Base-by-base conservation (phyloP, 2,797 vertebrate genomes). In the Chaunax sp. region DNA sequence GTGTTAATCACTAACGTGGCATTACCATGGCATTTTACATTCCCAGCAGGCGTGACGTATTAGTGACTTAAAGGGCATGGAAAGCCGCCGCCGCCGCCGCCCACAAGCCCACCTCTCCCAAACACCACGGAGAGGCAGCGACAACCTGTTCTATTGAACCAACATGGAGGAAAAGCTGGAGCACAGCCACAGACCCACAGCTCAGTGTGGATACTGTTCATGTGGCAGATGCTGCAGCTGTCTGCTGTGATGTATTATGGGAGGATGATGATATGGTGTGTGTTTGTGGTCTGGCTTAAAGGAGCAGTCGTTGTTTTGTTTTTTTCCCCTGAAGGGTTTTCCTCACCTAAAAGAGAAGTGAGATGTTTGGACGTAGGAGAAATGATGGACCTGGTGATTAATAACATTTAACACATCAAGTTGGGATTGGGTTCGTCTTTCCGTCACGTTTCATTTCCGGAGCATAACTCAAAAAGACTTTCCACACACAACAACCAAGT, bases 1-100 rank as follows among this genome's bases (percentile, higher is more conserved):
- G 73, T 77, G 77, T 91, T 86, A 77, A 87, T 90, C 77, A 82
- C 77, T 74, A 67, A 89, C 76, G 65, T 85, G 83, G 64, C 82
- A 81, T 87, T 84, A 83, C 64, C 38, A 16, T 77, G 84, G 66
- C 77, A 81, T 87, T 87, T 88, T 62, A 56, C 30, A 56, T 79
- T 84, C 75, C 81, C 55, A 10, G 60, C 68, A 79, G 83, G 77
- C 67, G 28, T 26, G 37, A 71, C 64, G 69, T 64, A 61, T 74
- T 70, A 79, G 75, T 80, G 55, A 80, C 54, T 81, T 75, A 88
- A 88, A 90, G 83, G 83, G 75, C 85, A 87, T 18, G 56, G 52
- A 65, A 83, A 83, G 67, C 28, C 9, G 28, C 28, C 54, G 58
- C 69, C 26, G 18, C 69, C 45, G 54, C 80, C 81, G 69, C 82